Conservation (phyloP, 2,888 invertebrate species). For the Drosophila atroscutellata region DNA sequence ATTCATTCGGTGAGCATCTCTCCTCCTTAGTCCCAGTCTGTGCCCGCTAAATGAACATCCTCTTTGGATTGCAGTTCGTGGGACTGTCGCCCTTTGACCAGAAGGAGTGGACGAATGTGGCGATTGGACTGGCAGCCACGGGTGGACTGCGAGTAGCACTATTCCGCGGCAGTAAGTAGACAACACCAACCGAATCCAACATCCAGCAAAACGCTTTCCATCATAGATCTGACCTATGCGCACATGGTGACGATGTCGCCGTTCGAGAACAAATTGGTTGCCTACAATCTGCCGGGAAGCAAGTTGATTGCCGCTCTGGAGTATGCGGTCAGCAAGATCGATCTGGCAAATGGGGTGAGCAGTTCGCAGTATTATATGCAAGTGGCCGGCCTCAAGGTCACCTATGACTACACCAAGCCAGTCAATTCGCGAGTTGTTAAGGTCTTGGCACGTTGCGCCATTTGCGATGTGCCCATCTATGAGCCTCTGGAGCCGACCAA, state of each 20-base stretch:
- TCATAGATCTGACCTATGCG: conserved; percentile 89
- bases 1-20: conserved; percentile 87
- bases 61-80: conserved; percentile 57
- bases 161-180: conserved; percentile 87
- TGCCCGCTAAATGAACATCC: neutral
- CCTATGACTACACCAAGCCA: conserved; percentile 87
- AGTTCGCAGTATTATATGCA: conserved; percentile 85
- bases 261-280: conserved; percentile 91
- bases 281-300: conserved; percentile 89
- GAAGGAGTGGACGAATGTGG: conserved; percentile 88
- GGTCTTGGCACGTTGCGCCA: conserved; percentile 80
- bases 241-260: conserved; percentile 90
- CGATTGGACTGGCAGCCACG: conserved; percentile 89
- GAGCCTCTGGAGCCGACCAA: conserved; percentile 86
- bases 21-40: neutral
- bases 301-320: conserved; percentile 88
- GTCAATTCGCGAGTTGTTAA: conserved; percentile 87
- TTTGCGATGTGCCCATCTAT: conserved; percentile 87
- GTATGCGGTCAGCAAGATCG: conserved; percentile 85
- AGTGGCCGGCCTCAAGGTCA: conserved; percentile 86
- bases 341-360: conserved; percentile 57
- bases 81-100: conserved; percentile 80
- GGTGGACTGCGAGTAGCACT: conserved; percentile 91
- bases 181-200: neutral
- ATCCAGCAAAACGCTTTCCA: neutral